Percentiles rank a stretch among this genome's conserved stretches.
These are phyloP conservation scores for Anisognathus igniventris DNA, from an alignment of 2,797 vertebrate genomes.

Conservation along the genomic window DNA sequence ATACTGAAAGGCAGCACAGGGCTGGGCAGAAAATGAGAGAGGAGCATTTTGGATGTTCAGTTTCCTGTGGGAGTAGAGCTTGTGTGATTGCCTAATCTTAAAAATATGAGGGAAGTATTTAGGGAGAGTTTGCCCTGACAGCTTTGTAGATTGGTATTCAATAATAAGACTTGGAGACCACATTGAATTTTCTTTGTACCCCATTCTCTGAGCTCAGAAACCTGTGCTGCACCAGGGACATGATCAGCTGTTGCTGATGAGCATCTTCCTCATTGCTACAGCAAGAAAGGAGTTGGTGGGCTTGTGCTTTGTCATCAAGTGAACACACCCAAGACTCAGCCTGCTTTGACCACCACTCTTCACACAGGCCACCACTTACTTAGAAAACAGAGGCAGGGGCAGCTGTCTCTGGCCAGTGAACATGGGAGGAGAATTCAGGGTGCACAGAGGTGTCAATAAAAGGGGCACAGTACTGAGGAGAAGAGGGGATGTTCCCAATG, in stretches of 20 bases:
- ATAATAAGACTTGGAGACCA: not conserved
- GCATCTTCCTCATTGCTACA: not conserved
- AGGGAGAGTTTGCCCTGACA: not conserved
- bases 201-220: accelerated
- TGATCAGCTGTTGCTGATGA: not conserved
- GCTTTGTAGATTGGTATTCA: not conserved
- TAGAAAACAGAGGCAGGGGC: not conserved
- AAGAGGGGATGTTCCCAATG: not conserved
- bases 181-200: accelerated
- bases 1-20: not conserved
- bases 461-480: not conserved
- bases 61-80: not conserved
- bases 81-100: not conserved
- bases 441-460: not conserved
- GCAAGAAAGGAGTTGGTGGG: not conserved
- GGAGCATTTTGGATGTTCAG: not conserved
- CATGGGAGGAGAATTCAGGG: not conserved
- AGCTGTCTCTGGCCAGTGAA: not conserved
- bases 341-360: not conserved
- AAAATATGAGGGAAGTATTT: not conserved
- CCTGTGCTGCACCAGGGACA: not conserved
- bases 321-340: not conserved
- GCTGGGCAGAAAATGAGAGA: not conserved
- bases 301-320: not conserved
- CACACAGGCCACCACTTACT: not conserved